Base-by-base conservation (phyloP, 2,797 vertebrate genomes). In the Chloroceryle inda region DNA sequence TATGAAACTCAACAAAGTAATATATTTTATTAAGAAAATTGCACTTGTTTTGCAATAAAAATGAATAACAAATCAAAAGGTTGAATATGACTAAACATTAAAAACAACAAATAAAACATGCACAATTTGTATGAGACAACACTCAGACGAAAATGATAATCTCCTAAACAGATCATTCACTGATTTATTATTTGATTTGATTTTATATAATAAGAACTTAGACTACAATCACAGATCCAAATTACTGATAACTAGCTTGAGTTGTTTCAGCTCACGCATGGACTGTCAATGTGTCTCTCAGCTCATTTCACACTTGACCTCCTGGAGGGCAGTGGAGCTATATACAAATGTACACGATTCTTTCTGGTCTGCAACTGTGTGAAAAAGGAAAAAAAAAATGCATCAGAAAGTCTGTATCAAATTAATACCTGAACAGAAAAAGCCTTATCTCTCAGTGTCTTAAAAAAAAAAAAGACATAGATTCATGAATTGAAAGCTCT, bases 271-370 rank as follows among this genome's bases (percentile, higher is more conserved):
- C 61, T 96, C 85, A 94, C 5, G 38, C 83, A n/a, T 24, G 13
- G 73, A 6, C 92, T 90, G 85, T 88, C 94, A 96, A 55, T 91
- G 52, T 35, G 85, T 89, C 67, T 92, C 89, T 83, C 83, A 76
- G 73, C 73, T 80, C 64, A 82, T 96, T 96, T 96, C 94, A 95
- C 49, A 91, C 59, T 95, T 96, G 85, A 91, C 88, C 85, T 96
- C 75, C 59, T 49, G 13, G 86, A 92, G 79, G 76, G 64, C 67
- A 86, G 14, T 4, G 2, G 35, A 87, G 44, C 73, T 61, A 31
- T 74, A 40, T 53, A 68, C 61, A 80, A 88, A 75, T 22, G n/a
- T 26, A 19, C 4, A 3, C 16, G 23, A 17, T 40, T 78, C 50
- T 76, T 92, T 52, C 64, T 83, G 69, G 16, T 72, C 79, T n/a